Evolutionary conservation across 2,113 vertebrate genomes (phyloP).

Genomic region (Tympanuchus pallidicinctus): DNA sequence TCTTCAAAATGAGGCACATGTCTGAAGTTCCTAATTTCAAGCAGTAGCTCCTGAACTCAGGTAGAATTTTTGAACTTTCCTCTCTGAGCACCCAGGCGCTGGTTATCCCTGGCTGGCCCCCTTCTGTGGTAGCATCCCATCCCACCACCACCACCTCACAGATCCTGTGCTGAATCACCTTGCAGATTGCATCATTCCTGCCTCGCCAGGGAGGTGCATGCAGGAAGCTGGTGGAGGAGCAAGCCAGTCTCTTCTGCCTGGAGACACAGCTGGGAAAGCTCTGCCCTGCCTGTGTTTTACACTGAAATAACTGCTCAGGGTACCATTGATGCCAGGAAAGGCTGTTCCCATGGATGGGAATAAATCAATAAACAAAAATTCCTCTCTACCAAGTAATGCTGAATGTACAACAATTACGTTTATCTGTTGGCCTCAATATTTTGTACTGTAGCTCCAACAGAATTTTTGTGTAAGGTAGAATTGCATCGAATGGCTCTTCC

Average conservation of each 20-base stretch:
- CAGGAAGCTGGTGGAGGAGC: neutral
- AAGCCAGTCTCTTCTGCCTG: neutral
- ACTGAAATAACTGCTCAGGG: neutral
- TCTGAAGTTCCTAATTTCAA: neutral
- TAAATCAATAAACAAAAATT: neutral
- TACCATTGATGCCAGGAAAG: neutral
- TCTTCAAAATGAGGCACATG: neutral
- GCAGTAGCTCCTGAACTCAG: neutral
- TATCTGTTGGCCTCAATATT: neutral
- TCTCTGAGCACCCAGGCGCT: neutral
- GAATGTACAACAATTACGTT: neutral
- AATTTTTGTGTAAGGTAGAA: neutral
- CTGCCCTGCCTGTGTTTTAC: neutral
- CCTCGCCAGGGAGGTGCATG: neutral
- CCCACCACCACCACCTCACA: neutral
- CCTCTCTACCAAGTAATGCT: neutral
- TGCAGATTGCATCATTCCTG: neutral
- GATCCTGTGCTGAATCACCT: neutral
- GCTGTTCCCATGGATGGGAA: neutral
- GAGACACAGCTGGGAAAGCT: neutral
- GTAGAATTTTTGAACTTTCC: neutral
- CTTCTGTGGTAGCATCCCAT: neutral
- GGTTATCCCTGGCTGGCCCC: neutral
- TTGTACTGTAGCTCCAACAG: neutral
- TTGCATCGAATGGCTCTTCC: neutral